Evolutionary conservation across 2,888 invertebrate species (phyloP), one percentile per base, ranked within the genome.

Genomic region (Chaitophorus viminalis): DNA sequence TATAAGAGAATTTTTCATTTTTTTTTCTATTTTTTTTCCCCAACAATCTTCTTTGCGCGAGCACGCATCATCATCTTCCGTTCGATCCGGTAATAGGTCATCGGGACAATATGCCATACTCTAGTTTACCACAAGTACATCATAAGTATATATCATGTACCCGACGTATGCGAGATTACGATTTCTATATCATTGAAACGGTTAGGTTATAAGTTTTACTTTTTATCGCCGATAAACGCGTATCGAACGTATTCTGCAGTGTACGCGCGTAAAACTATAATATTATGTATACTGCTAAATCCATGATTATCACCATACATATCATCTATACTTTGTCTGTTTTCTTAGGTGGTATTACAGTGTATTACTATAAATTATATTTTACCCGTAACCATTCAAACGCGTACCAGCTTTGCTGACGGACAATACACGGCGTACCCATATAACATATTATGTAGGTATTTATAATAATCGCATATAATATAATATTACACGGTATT

Each of bases 151-250:
- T 9, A n/a, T n/a, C n/a, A n/a, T n/a, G n/a, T n/a, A n/a, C n/a
- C n/a, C n/a, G n/a, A n/a, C 36, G 39, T 25, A 11, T 3, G 3
- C 39, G 54, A 31, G 33, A 78, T 78, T 36, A 72, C 86, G 86
- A 87, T 87, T 87, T 87, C 86, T 87, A 79, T n/a, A n/a, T n/a
- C n/a, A n/a, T 36, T 46, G 31, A 33, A 54, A 74, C 31, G 29
- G 18, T 52, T 68, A 25, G 52, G 46, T 70, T 18, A 46, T 11
- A 46, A 36, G 54, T 36, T 86, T 86, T 78, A 86, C 85, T 86
- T 86, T 54, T 39, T 31, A 29, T 75, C 36, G 36, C 74, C 21
- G 36, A 17, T 72, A 36, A 46, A 46, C 46, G 46, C 11, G 11
- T 14, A 46, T 14, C 11, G 46, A 14, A 46, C 14, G 46, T 14